These are phyloP conservation scores for Stenchaetothrips biformis DNA, from an alignment of 2,888 invertebrate genomes.

Conservation along the genomic window DNA sequence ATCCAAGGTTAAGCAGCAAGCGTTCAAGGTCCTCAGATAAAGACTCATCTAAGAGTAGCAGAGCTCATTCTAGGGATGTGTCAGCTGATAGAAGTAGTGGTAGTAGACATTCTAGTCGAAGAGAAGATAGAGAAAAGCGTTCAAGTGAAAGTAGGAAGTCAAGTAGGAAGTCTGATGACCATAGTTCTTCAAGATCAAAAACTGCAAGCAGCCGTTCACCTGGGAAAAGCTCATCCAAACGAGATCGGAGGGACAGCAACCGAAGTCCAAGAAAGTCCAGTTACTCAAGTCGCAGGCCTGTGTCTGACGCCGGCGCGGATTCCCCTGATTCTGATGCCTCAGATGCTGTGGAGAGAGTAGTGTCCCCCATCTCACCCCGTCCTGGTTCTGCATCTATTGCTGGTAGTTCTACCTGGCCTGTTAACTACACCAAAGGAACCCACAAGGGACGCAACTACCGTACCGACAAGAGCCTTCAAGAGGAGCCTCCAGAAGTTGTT, in stretches of 20 bases:
- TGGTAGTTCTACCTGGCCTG: neutral
- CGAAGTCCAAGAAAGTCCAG: neutral
- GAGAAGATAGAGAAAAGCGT: neutral
- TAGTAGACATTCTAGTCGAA: neutral
- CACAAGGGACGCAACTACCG: conserved; percentile 57
- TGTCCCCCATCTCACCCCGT: neutral
- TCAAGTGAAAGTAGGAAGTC: neutral
- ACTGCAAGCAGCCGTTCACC: neutral
- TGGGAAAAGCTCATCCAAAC: neutral
- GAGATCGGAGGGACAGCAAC: neutral
- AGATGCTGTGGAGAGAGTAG: neutral
- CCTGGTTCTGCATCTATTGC: neutral
- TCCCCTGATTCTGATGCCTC: neutral
- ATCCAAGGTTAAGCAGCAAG: neutral
- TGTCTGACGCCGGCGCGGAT: neutral
- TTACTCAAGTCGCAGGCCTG: neutral
- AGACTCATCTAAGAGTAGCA: neutral
- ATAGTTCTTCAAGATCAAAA: neutral
- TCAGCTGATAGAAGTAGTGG: neutral
- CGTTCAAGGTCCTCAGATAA: neutral
- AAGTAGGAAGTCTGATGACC: neutral
- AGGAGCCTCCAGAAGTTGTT: neutral
- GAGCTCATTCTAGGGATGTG: neutral
- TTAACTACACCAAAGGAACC: conserved; percentile 43
- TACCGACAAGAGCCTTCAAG: conserved; percentile 50